These are phyloP conservation scores for Campopleginae sp. DNA, from an alignment of 2,888 invertebrate genomes.

Conservation along the genomic window DNA sequence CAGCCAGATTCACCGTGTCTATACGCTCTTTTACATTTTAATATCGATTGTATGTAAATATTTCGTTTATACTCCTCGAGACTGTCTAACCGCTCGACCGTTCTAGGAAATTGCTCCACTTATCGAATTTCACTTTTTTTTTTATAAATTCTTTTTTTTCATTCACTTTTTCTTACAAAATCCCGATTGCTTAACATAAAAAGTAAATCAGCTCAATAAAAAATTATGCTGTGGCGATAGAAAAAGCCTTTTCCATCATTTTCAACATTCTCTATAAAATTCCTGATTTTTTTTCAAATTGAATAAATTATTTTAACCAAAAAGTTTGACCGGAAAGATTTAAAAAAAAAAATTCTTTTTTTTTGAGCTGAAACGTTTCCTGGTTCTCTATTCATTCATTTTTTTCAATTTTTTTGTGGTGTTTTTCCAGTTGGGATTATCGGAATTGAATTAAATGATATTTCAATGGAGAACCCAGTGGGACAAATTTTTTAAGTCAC, in stretches of 20 bases:
- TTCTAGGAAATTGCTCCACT: constrained; percentile 52
- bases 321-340: not conserved
- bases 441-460: not conserved
- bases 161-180: not conserved
- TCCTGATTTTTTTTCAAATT: not conserved
- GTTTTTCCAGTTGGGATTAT: not conserved
- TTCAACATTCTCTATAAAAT: not conserved
- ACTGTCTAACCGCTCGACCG: constrained; percentile 33
- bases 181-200: not conserved
- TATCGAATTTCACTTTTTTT: constrained; percentile 2
- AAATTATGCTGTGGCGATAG: not conserved
- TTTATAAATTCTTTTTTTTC: not conserved
- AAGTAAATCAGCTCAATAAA: not conserved
- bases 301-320: too few species aligned
- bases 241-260: not conserved
- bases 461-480: constrained; percentile 1
- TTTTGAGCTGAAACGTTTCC: not conserved
- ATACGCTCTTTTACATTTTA: constrained; percentile 63
- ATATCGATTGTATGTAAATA: constrained; percentile 70
- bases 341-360: not conserved
- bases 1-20: constrained; percentile 8
- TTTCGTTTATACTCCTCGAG: constrained; percentile 42
- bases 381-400: not conserved
- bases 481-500: constrained; percentile 17
- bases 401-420: not conserved